phyloP scores from a whole-genome alignment of 2,797 vertebrate species.

The Lacerta bilineata region DNA sequence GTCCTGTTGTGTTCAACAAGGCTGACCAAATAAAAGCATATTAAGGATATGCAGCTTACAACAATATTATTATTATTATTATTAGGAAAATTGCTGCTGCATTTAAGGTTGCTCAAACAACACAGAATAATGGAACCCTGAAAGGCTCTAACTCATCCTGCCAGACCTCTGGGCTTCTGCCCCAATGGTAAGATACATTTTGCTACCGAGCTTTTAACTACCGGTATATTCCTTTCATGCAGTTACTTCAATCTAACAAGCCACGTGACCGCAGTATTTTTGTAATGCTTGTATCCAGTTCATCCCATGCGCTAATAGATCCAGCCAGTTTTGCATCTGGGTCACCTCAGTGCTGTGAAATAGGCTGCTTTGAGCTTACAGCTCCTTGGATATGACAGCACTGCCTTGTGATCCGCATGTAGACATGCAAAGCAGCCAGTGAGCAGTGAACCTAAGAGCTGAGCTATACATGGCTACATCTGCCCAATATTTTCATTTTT shows the following conservation, averaged over 20 bases:
- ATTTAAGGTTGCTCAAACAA: conserved; percentile 95
- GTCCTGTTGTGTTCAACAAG: not conserved
- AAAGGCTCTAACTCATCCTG: conserved; percentile 92
- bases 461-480: not conserved
- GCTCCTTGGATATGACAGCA: not conserved
- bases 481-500: not conserved
- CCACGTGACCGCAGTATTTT: not conserved
- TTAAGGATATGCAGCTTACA: not conserved
- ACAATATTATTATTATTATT: conserved; percentile 14
- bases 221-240: not conserved
- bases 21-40: not conserved
- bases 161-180: conserved; percentile 90
- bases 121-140: conserved; percentile 94
- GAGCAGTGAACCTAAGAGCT: not conserved
- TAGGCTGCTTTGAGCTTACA: not conserved
- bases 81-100: conserved; percentile 97
- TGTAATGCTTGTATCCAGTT: not conserved
- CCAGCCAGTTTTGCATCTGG: not conserved
- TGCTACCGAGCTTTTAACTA: not conserved
- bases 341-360: not conserved
- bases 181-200: conserved; percentile 91
- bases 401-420: not conserved
- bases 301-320: not conserved
- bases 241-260: not conserved
- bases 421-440: not conserved